Evolutionary conservation across 2,888 invertebrate genomes (phyloP).

Genomic region (Cerceris rybyensis): DNA sequence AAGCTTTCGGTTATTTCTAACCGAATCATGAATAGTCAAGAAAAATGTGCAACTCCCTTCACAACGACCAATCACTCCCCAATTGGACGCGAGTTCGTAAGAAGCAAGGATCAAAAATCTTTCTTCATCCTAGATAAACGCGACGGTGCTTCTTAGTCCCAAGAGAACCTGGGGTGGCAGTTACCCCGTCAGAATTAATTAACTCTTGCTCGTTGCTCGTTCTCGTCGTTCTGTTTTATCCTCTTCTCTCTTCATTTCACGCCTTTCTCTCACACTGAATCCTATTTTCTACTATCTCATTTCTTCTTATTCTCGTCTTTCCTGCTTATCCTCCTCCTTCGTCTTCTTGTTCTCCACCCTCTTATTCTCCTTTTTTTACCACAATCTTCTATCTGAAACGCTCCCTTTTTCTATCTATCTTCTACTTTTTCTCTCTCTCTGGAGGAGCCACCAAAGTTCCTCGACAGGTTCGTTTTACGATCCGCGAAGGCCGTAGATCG

Average conservation of each 20-base stretch:
- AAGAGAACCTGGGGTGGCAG: slow-evolving; percentile 8
- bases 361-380: neutral
- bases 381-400: neutral
- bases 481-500: slow-evolving; percentile 17
- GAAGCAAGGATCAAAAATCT: slow-evolving; percentile 24
- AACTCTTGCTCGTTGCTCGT: slow-evolving; percentile 29
- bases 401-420: neutral
- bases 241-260: slow-evolving; percentile 14
- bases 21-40: no score
- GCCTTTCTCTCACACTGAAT: neutral
- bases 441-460: slow-evolving; percentile 4
- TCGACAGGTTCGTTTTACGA: slow-evolving; percentile 24
- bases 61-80: neutral
- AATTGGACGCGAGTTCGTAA: neutral
- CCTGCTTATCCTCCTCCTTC: neutral
- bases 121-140: slow-evolving; percentile 27
- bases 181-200: slow-evolving; percentile 62
- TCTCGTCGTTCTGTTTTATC: slow-evolving; percentile 11
- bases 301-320: neutral
- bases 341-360: neutral
- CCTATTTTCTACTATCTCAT: neutral
- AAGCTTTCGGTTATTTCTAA: no score
- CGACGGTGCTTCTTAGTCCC: slow-evolving; percentile 29
- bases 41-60: no score
- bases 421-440: neutral